Conservation (phyloP, 37 sponge, comb jelly and placozoan genomes). For the Chondrosia reniformis region DNA sequence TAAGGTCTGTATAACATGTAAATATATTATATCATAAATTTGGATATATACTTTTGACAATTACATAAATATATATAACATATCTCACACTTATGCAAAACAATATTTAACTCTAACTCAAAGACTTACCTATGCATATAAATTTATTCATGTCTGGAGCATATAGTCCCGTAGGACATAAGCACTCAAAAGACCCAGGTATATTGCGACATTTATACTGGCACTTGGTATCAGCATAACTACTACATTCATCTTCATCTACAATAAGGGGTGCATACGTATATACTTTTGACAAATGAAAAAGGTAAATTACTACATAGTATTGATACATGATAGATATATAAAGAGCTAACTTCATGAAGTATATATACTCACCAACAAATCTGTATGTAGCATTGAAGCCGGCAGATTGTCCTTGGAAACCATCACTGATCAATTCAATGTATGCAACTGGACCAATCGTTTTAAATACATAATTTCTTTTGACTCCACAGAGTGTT, state of each 20-base stretch:
- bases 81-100: too few relatives aligned
- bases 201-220: slow-evolving; percentile 34
- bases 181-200: slow-evolving; percentile 24
- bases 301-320: not conserved
- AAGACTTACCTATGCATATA: too few relatives aligned
- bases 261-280: not conserved
- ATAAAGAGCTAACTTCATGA: not conserved
- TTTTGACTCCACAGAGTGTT: not conserved
- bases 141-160: too few relatives aligned
- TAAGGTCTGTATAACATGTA: too few relatives aligned
- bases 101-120: too few relatives aligned
- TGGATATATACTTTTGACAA: too few relatives aligned
- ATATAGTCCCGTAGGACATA: too few relatives aligned
- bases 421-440: not conserved
- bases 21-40: too few relatives aligned
- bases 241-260: not conserved
- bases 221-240: not conserved
- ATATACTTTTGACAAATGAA: not conserved
- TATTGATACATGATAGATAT: not conserved
- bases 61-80: too few relatives aligned
- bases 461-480: not conserved
- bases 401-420: not conserved
- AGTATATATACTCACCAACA: not conserved
- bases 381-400: not conserved
- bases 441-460: not conserved